These are phyloP conservation scores for human DNA, from an alignment of 2,113 vertebrate species.

Conservation along the genomic window GRCh38 chr7:155592001-155592500, in stretches of 20 bases:
- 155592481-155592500: not conserved
- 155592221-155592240: no score
- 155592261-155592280: not conserved
- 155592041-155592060: not conserved
- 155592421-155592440: not conserved
- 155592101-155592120: not conserved
- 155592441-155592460: not conserved
- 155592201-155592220: not conserved
- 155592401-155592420: not conserved
- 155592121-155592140: not conserved
- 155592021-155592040: fast-evolving
- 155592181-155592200: not conserved
- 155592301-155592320: not conserved
- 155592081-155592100: not conserved
- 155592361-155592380: not conserved
- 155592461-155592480: not conserved
- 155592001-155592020: fast-evolving
- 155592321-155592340: not conserved
- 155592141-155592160: not conserved
- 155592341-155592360: not conserved
- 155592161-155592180: not conserved
- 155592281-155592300: not conserved
- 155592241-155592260: not conserved
- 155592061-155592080: no score
- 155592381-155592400: not conserved